Evolutionary conservation across 2,797 vertebrate genomes (phyloP), one percentile per base, ranked within the genome.

Genomic region (Tragopan temminckii): DNA sequence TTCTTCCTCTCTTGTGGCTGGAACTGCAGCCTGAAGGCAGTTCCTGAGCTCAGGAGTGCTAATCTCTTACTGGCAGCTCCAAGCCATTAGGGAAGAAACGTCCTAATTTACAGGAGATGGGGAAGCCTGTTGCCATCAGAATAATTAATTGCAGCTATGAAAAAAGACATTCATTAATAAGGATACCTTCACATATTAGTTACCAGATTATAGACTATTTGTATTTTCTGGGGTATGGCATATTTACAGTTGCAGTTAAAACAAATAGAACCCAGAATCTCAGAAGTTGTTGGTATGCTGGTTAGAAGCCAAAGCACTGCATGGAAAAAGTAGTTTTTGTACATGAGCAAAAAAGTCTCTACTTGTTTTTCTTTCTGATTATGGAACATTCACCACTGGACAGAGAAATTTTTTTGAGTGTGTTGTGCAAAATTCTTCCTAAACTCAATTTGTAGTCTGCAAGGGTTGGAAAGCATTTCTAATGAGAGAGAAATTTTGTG

Each of bases 61-160:
- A 64, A 80, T 85, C 50, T 95, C 85, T 81, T 89, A 77, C 59
- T 9, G 31, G 88, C 77, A 69, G 59, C 93, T 88, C 85, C 81
- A 94, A 82, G 82, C 91, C 84, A 94, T 93, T 94, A 95, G 63
- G 63, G 85, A 50, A 90, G 80, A 91, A 92, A 95, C 77, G 18
- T 90, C 70, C 53, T 97, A 62, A 96, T 97, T 94, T 95, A 86
- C 24, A 68, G 75, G 59, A n/a, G 31, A 7, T n/a, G 35, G 5
- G 2, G 7, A 38, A 93, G 42, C 33, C 67, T 74, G 59, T 96
- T 96, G 52, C 50, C 20, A 10, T 84, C 64, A 94, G 80, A 93
- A 78, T 85, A 95, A 95, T 90, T 89, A 89, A 80, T 91, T 94
- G 57, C 43, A 68, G 11, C 69, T 58, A 17, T 72, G 78, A 92